phyloP scores from a whole-genome alignment of 2,113 vertebrate genomes.

The Pimephales promelas region DNA sequence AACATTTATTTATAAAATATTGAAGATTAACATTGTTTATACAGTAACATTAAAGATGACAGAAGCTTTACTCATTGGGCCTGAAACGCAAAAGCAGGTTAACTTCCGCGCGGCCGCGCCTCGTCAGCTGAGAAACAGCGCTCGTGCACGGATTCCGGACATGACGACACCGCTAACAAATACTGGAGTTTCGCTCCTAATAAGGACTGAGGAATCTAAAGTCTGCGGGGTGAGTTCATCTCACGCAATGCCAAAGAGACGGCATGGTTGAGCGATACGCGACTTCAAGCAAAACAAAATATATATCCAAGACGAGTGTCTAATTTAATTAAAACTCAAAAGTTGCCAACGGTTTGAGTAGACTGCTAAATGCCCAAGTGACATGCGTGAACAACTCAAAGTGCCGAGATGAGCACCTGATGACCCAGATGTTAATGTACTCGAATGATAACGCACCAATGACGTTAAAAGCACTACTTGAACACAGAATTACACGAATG shows the following conservation, averaged over 20 bases:
- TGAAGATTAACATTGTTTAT: not conserved
- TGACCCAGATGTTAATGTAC: slow-evolving; percentile 22
- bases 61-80: not conserved
- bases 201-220: slow-evolving; percentile 58
- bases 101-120: not conserved
- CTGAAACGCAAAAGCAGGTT: not conserved
- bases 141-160: slow-evolving; percentile 45
- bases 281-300: not conserved
- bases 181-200: slow-evolving; percentile 63
- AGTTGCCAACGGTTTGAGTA: not conserved
- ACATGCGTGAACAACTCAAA: slow-evolving; percentile 2
- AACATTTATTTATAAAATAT: not conserved
- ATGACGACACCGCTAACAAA: slow-evolving; percentile 53
- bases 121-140: slow-evolving; percentile 20
- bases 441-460: not conserved
- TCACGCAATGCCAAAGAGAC: slow-evolving; percentile 5
- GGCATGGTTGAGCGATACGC: slow-evolving; percentile 28
- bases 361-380: not conserved
- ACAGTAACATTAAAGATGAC: too few relatives aligned
- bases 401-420: slow-evolving; percentile 16
- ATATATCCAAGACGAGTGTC: not conserved
- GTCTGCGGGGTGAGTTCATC: slow-evolving; percentile 51
- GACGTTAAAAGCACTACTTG: not conserved
- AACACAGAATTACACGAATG: not conserved
- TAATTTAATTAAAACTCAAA: not conserved